Evolutionary conservation across 35 echinoderm and acorn worm species (phyloP), one percentile per base, ranked within the genome.

Genomic region (Amphiura filiformis): DNA sequence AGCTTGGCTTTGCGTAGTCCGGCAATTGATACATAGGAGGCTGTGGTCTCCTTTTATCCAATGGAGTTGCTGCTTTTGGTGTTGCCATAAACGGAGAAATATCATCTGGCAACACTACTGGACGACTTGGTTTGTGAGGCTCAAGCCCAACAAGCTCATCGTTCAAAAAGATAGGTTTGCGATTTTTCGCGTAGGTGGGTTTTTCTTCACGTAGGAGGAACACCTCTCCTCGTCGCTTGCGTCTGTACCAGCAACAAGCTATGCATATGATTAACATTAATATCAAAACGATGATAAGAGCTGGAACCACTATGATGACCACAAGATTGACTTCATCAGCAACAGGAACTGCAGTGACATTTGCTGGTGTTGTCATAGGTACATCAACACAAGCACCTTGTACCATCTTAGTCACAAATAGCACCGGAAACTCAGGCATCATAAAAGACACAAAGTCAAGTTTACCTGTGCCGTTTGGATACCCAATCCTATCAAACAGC

Each of bases 121-220:
- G 90, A 70, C 85, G 23, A 13, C 76, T 37, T 65, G 84, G 35
- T 30, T 85, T 80, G 23, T 18, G 12, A 4, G 31, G 44, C 56
- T 81, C 84, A 83, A 26, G 82, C 15, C 38, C 84, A 30, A 49
- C 40, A 0, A 82, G 77, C 84, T 92, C 90, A 65, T 84, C 56
- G 14, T 86, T 42, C 17, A 92, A 57, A 64, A 84, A 86, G 26
- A 92, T 82, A 22, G 90, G 90, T 56, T 86, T 86, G 34, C 90
- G 83, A 78, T 92, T 86, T 37, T 81, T 39, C 20, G 79, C 90
- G 49, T 76, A 92, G 32, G 86, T 92, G 0, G 49, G 36, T 35
- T 81, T 87, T 37, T 92, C 90, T 31, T 86, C 90, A 1, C 38
- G 83, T 36, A 92, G 37, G 14, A 92, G 77, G 78, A 92, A 92